A percentile compares a stretch with the other conserved stretches of the same genome.
Evolutionary conservation across 2,888 invertebrate genomes (phyloP).

Genomic region (Dascillus cervinus): DNA sequence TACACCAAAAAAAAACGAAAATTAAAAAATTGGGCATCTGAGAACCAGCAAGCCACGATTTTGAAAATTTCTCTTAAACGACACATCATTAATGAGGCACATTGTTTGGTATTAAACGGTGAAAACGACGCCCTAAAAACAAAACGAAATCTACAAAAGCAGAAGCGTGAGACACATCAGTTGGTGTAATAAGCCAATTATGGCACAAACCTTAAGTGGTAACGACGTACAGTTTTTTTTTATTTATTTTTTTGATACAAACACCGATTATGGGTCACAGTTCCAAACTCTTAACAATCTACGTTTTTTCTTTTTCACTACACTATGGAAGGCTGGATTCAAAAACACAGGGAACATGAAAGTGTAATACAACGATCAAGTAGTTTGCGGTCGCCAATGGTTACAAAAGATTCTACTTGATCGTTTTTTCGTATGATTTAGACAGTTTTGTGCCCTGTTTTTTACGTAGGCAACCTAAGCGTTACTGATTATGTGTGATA

Average conservation of each 20-base stretch:
- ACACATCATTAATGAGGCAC: conserved; percentile 21
- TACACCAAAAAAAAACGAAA: conserved; percentile 16
- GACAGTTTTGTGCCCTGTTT: conserved; percentile 6
- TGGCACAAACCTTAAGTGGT: no score
- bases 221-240: no score
- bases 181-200: no score
- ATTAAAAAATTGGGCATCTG: conserved; percentile 14
- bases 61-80: conserved; percentile 10
- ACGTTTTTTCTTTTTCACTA: no score
- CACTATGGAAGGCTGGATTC: conserved; percentile 12
- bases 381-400: no score
- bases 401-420: no score
- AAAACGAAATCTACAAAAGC: no score
- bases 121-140: conserved; percentile 15
- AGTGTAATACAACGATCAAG: neutral
- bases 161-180: conserved; percentile 8
- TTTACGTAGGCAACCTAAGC: no score
- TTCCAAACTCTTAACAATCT: no score
- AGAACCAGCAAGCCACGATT: conserved; percentile 19
- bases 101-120: conserved; percentile 26
- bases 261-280: no score
- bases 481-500: conserved; percentile 6
- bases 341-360: conserved; percentile 5
- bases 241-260: no score
- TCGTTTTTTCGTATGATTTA: no score